Evolutionary conservation across 2,797 vertebrate genomes (phyloP).

Genomic region (Buphagus erythrorhynchus): DNA sequence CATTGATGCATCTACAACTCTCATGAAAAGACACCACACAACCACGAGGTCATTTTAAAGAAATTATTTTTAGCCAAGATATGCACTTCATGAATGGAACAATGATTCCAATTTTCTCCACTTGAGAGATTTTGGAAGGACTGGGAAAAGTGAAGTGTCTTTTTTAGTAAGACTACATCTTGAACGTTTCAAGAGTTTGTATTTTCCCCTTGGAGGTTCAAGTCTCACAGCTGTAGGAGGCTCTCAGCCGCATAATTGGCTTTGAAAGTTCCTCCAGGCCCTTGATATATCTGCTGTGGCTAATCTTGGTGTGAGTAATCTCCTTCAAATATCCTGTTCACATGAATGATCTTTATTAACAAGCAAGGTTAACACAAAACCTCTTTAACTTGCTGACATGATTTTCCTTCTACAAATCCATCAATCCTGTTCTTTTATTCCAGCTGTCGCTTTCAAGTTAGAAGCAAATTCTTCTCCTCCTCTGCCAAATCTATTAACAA

Average conservation of each 20-base stretch:
- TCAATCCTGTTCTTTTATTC: not conserved
- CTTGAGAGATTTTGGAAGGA: not conserved
- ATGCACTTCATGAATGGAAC: not conserved
- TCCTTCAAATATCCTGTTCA: constrained; percentile 49
- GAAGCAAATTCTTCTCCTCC: not conserved
- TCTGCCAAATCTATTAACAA: not conserved
- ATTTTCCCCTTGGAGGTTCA: constrained; percentile 5
- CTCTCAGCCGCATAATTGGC: constrained; percentile 34
- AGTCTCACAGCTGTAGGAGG: constrained; percentile 39
- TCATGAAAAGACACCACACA: not conserved
- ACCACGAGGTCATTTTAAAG: not conserved
- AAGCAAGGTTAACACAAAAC: constrained; percentile 25
- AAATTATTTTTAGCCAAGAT: not conserved
- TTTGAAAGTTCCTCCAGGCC: constrained; percentile 41
- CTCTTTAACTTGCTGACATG: not conserved
- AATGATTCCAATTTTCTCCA: not conserved
- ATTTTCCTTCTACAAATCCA: not conserved
- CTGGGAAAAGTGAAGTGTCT: not conserved
- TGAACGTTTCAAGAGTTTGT: not conserved
- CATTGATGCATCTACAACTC: not conserved
- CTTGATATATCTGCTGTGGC: constrained; percentile 22
- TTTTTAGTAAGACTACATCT: not conserved
- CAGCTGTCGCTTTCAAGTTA: not conserved
- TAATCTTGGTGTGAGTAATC: constrained; percentile 60
- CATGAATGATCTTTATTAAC: constrained; percentile 51